Percentiles rank a stretch among this genome's conserved stretches.
Conservation (phyloP, 2,113 vertebrate genomes). For the Lampris megalopsis region DNA sequence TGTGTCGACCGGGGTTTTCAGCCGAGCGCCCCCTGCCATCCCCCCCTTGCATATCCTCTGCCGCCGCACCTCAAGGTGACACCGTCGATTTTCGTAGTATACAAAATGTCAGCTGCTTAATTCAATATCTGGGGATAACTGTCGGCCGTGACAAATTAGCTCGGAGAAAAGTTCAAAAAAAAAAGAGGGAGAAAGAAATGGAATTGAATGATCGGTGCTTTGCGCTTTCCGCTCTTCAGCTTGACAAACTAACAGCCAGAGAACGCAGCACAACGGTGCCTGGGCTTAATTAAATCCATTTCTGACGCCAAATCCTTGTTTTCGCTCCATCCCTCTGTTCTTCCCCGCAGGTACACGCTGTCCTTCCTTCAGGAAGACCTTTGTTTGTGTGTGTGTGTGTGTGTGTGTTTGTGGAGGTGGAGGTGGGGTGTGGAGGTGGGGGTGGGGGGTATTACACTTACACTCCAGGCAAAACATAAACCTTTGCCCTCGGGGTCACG, state of each 20-base stretch:
- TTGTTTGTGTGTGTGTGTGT: too few species aligned
- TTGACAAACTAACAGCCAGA: constrained; percentile 57
- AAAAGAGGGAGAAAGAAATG: constrained; percentile 14
- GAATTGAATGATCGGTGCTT: constrained; percentile 62
- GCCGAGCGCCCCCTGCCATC: constrained; percentile 21
- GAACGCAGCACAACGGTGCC: constrained; percentile 41
- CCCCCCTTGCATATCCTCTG: constrained; percentile 35
- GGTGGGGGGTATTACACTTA: constrained; percentile 37
- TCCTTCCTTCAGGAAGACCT: constrained; percentile 22
- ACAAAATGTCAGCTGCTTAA: constrained; percentile 73
- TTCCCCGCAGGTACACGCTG: constrained; percentile 28
- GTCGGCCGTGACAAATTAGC: constrained; percentile 71
- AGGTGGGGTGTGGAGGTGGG: constrained; percentile 32
- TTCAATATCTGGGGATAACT: constrained; percentile 73
- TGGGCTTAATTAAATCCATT: constrained; percentile 63
- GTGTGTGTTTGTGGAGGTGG: neutral
- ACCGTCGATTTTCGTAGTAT: constrained; percentile 42
- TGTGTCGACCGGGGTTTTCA: constrained; percentile 44
- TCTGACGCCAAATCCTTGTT: constrained; percentile 29
- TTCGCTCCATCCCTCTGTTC: constrained; percentile 28
- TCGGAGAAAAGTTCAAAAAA: constrained; percentile 26
- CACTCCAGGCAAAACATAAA: constrained; percentile 57
- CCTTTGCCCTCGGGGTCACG: constrained; percentile 61
- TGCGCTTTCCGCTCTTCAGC: constrained; percentile 56
- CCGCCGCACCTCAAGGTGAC: constrained; percentile 67